These are phyloP conservation scores for Eciton burchellii DNA, from an alignment of 1,140 invertebrate genomes.

Conservation along the genomic window DNA sequence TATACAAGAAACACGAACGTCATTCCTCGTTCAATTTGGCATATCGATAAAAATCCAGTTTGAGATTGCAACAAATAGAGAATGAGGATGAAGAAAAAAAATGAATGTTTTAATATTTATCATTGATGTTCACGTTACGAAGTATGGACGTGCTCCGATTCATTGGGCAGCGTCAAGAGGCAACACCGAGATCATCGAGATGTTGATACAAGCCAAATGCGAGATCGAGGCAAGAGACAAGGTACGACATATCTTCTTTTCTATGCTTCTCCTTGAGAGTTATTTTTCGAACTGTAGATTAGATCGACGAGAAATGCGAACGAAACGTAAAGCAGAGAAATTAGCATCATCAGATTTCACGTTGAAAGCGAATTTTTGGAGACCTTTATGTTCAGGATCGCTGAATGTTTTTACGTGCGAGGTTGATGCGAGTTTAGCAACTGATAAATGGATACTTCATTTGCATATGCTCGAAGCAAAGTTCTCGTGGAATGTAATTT, in stretches of 20 bases:
- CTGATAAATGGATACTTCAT: conserved; percentile 13
- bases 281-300: neutral
- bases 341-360: neutral
- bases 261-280: neutral
- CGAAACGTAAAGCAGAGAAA: neutral
- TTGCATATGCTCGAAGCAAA: conserved; percentile 4
- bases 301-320: neutral
- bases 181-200: conserved; percentile 90
- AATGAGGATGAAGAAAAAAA: neutral
- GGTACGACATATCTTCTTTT: conserved; percentile 83
- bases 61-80: neutral
- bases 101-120: neutral
- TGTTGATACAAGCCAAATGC: conserved; percentile 90
- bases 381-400: neutral
- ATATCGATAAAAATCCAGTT: neutral
- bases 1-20: neutral
- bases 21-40: neutral
- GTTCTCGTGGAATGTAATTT: conserved; percentile 48
- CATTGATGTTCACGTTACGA: conserved; percentile 43
- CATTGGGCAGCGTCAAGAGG: conserved; percentile 92
- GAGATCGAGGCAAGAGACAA: conserved; percentile 92
- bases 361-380: conserved; percentile 7
- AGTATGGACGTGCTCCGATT: conserved; percentile 91
- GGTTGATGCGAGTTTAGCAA: neutral
- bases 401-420: neutral